Base-by-base conservation (phyloP, 2,113 vertebrate species). In the Leucopsar rothschildi region DNA sequence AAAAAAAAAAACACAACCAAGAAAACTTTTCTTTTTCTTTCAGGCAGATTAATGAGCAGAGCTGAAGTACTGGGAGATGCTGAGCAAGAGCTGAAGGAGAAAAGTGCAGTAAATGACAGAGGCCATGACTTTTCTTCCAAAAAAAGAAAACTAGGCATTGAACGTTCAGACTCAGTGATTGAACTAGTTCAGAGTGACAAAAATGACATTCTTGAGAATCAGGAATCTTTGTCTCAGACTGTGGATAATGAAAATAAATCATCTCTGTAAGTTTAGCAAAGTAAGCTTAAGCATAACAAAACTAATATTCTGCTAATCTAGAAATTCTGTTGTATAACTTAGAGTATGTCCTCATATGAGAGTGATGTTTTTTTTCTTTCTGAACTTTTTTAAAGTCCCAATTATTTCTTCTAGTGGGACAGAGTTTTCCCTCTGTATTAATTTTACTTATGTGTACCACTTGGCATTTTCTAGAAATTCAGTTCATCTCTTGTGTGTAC, bases 21-120 rank as follows among this genome's bases (percentile, higher is more conserved):
- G 12, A 40, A 61, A 49, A 42, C 2, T 49, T 29, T 76, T 29
- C 6, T 78, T 78, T 95, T 88, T 93, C 66, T 96, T 96, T 63
- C 78, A 98, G 98, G 98, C 68, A 97, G 97, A 91, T 93, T 98
- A 86, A 95, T 98, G 95, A 97, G 95, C 84, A 97, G 86, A 97
- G 40, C 55, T 85, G 88, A 96, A 78, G 93, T 93, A 65, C 8
- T 44, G 68, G 82, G 78, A 86, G 60, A 69, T 76, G 21, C n/a
- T 78, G 71, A 56, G 81, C 76, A 88, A 89, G 42, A 83, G 35
- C 84, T 79, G 65, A 88, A 97, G 85, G 88, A 91, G 57, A 82
- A 93, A 37, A 69, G 61, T 84, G 21, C n/a, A 90, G 44, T 84
- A 47, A 91, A 92, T 87, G 49, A 93, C 53, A 75, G 33, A 78